Evolutionary conservation across 2,888 invertebrate genomes (phyloP).

Genomic region (Pollenia angustigena): DNA sequence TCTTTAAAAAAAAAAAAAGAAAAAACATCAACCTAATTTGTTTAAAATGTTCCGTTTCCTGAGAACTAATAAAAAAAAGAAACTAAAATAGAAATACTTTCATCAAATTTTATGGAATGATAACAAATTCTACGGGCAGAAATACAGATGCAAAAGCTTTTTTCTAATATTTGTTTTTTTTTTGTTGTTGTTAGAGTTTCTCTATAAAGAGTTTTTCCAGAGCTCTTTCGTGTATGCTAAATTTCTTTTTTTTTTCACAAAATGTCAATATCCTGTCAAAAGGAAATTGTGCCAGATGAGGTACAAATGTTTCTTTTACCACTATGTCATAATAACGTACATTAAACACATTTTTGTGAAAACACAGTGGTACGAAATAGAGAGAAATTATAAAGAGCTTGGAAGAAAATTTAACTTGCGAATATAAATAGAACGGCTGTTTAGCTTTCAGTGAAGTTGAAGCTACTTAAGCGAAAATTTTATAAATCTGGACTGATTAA

Average conservation of each 20-base stretch:
- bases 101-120: conserved; percentile 47
- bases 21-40: conserved; percentile 40
- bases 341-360: not conserved
- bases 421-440: no score
- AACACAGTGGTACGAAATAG: not conserved
- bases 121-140: conserved; percentile 13
- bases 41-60: conserved; percentile 30
- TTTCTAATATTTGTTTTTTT: not conserved
- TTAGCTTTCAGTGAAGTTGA: no score
- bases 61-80: not conserved
- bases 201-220: not conserved
- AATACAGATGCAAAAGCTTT: not conserved
- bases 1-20: not conserved
- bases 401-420: no score
- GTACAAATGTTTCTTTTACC: conserved; percentile 56
- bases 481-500: no score
- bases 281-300: conserved; percentile 72
- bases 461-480: no score
- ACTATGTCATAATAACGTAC: not conserved
- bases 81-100: conserved; percentile 22
- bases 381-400: not conserved
- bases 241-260: conserved; percentile 15
- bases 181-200: not conserved
- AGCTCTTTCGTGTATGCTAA: not conserved
- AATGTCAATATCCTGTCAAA: conserved; percentile 73